Base-by-base conservation (phyloP, 2,797 vertebrate genomes). In the Meda fulgida region DNA sequence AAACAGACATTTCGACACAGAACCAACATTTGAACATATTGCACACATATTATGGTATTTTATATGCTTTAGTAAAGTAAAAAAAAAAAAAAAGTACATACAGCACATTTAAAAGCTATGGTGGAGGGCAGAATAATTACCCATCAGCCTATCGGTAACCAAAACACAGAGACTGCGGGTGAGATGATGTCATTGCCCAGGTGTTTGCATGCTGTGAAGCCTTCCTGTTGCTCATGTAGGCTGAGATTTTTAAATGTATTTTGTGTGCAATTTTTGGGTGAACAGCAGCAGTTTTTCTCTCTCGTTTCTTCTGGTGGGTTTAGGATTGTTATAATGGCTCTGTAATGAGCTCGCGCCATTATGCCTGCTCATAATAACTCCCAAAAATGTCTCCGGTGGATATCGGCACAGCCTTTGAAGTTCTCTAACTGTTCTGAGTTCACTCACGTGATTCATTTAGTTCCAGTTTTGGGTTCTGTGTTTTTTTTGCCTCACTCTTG, bases 341-440 rank as follows among this genome's bases (percentile, higher is more conserved):
- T 21, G 10, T 83, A 83, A 83, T 83, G 81, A 83, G 60, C 72
- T 60, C 36, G 3, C 75, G 26, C 75, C 40, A 26, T 60, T 66
- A 31, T 82, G 55, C 55, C 13, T 36, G 23, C 43, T 83, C 60
- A 83, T 83, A 83, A 83, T 77, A 78, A 60, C 23, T 40, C 81
- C 81, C 58, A 36, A 34, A 65, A 83, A 75, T 83, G 72, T 76
- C 81, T 76, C 81, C 19, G n/a, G 72, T 66, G 81, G 72, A 83
- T 83, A 53, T 67, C 18, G 13, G 4, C 55, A 7, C 58, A 51
- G 43, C 40, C 81, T 83, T 83, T 83, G 81, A 83, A 66, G 72
- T 83, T 83, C 31, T 13, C 55, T 2, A 34, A 60, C n/a, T 75
- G 43, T 83, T 83, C 29, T 65, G 40, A 36, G 60, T 76, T 76